Evolutionary conservation across 2,888 invertebrate species (phyloP).

Genomic region (Chironomus tentans): DNA sequence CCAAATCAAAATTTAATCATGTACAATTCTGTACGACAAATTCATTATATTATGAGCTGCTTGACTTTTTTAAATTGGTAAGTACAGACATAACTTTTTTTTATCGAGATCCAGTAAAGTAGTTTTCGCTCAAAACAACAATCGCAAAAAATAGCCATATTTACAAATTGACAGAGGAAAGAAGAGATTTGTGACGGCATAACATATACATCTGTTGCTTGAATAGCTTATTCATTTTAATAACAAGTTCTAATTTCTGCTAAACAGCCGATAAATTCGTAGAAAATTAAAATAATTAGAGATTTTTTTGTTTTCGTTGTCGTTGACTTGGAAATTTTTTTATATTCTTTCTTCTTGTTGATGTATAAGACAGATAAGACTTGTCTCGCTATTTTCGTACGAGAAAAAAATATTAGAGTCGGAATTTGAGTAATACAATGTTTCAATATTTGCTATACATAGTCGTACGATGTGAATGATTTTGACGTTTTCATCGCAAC

Average conservation of each 20-base stretch:
- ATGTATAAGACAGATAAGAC: too few species aligned
- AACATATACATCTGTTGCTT: not conserved
- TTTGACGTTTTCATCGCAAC: too few species aligned
- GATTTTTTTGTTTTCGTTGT: too few species aligned
- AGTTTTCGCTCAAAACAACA: not conserved
- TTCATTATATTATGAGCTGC: not conserved
- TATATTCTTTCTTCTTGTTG: too few species aligned
- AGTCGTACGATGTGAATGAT: too few species aligned
- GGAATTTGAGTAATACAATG: too few species aligned
- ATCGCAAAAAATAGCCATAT: not conserved
- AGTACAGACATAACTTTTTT: not conserved
- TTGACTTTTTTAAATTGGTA: constrained; percentile 15
- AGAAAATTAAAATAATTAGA: not conserved
- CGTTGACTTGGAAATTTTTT: too few species aligned
- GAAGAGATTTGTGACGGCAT: not conserved
- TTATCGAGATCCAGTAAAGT: too few species aligned
- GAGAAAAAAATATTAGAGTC: too few species aligned
- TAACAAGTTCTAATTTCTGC: not conserved
- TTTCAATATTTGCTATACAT: too few species aligned
- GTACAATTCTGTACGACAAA: not conserved
- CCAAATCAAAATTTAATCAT: not conserved
- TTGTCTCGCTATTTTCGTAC: too few species aligned
- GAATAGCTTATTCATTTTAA: not conserved
- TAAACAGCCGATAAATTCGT: not conserved
- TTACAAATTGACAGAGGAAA: not conserved